These are phyloP conservation scores for Myotis findleyi DNA, from an alignment of 2,797 vertebrate species.

Conservation along the genomic window DNA sequence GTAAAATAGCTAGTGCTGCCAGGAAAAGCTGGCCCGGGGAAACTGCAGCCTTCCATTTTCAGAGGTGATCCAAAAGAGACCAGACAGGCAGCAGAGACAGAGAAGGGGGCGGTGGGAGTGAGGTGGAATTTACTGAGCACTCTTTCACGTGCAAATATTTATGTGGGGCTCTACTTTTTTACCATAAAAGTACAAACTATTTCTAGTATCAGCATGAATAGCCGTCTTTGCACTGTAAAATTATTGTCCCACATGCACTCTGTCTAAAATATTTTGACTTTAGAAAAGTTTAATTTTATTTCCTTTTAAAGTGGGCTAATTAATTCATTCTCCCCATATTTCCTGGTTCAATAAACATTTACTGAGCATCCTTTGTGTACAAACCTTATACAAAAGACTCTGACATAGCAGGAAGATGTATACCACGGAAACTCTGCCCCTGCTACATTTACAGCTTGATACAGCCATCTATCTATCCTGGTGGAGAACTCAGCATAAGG, in stretches of 20 bases:
- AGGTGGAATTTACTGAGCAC: neutral
- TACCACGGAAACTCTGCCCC: neutral
- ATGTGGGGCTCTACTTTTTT: neutral
- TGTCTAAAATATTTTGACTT: conserved; percentile 44
- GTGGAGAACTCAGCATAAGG: neutral
- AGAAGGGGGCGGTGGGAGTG: neutral
- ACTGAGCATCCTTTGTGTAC: neutral
- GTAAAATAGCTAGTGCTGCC: neutral
- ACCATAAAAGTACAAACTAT: neutral
- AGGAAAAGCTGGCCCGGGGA: neutral
- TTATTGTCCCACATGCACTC: neutral
- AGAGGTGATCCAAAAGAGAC: neutral
- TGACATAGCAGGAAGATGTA: neutral
- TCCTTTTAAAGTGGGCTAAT: neutral
- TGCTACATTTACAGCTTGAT: neutral
- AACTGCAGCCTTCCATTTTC: neutral
- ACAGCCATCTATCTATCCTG: neutral
- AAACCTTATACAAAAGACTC: neutral
- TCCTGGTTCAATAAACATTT: neutral
- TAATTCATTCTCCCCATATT: conserved; percentile 14
- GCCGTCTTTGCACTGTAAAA: neutral
- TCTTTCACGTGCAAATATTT: neutral
- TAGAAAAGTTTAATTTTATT: conserved; percentile 37
- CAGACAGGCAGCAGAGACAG: neutral
- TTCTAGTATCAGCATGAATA: conserved; percentile 30